Base-by-base conservation (phyloP, 92 coral and sea anemone genomes). In the Zoanthus sansibaricus region DNA sequence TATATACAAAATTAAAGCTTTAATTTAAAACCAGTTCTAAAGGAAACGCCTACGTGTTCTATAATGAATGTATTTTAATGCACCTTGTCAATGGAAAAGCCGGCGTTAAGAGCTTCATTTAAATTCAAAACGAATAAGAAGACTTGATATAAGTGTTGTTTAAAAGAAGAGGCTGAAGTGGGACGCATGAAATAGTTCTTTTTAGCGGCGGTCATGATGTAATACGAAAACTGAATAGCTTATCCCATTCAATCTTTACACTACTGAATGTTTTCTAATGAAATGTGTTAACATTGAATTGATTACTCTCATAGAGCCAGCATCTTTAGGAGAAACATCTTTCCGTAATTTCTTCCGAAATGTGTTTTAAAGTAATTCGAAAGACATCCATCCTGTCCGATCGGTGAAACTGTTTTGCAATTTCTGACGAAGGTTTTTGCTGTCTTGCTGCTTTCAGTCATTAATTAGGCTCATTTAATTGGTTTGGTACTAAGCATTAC, bases 381-480 rank as follows among this genome's bases (percentile, higher is more conserved):
- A 70, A 80, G 75, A 48, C 55, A 58, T 61, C 71, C 72, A 33
- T 10, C 6, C 54, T 48, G 58, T 64, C 16, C 20, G 46, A 45
- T 31, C 18, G 55, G 55, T 49, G 20, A 44, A 74, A 21, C 12
- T 9, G 21, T 8, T 44, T 62, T 16, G 30, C 25, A 18, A 10
- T 58, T n/a, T 56, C 75, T 66, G 5, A 62, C 20, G 62, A 66
- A 46, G 44, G 15, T 9, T 21, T 66, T 47, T 11, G 25, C 18
- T 80, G 73, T 64, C 45, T 64, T 80, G 75, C 75, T 18, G 74
- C 21, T 80, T 66, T 9, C 48, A 25, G 54, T 48, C 64, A 11
- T 72, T 80, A 66, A 80, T 66, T 80, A 62, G 75, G 58, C 37
- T 45, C 75, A 42, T 64, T 80, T 67, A 18, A 74, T 47, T 59